Evolutionary conservation across 2,888 invertebrate species (phyloP).

Genomic region (Agriopis leucophaearia): DNA sequence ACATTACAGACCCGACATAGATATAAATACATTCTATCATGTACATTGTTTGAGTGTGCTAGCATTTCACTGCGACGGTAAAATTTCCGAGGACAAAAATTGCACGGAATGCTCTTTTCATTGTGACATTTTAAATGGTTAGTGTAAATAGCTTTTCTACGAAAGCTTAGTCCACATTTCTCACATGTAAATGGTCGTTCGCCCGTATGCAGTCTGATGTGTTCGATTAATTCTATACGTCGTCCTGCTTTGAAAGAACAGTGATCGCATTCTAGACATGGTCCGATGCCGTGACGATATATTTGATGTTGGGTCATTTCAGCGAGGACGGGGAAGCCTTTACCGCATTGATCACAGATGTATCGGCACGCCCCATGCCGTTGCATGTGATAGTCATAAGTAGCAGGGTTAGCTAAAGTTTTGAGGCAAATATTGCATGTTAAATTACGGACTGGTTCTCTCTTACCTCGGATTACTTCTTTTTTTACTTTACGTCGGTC

Average conservation of each 20-base stretch:
- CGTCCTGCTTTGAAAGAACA: constrained; percentile 72
- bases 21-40: constrained; percentile 71
- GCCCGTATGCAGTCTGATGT: constrained; percentile 73
- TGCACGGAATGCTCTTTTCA: constrained; percentile 73
- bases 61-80: constrained; percentile 62
- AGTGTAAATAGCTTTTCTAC: constrained; percentile 71
- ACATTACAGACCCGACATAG: constrained; percentile 69
- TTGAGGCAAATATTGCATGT: constrained; percentile 68
- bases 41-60: constrained; percentile 72
- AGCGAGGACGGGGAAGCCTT: constrained; percentile 64
- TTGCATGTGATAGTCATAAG: constrained; percentile 73
- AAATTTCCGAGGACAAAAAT: constrained; percentile 71
- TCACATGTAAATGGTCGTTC: constrained; percentile 79
- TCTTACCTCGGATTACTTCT: constrained; percentile 21
- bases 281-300: constrained; percentile 68
- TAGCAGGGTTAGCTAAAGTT: constrained; percentile 62
- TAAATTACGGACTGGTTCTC: constrained; percentile 46
- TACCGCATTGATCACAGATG: constrained; percentile 78
- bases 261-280: constrained; percentile 65
- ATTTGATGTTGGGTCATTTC: constrained; percentile 70
- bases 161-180: constrained; percentile 76
- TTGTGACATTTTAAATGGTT: constrained; percentile 74
- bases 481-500: constrained; percentile 24
- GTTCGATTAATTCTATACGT: constrained; percentile 68
- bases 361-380: constrained; percentile 67